Evolutionary conservation across 2,888 invertebrate species (phyloP).

Genomic region (Lampropteryx suffumata): DNA sequence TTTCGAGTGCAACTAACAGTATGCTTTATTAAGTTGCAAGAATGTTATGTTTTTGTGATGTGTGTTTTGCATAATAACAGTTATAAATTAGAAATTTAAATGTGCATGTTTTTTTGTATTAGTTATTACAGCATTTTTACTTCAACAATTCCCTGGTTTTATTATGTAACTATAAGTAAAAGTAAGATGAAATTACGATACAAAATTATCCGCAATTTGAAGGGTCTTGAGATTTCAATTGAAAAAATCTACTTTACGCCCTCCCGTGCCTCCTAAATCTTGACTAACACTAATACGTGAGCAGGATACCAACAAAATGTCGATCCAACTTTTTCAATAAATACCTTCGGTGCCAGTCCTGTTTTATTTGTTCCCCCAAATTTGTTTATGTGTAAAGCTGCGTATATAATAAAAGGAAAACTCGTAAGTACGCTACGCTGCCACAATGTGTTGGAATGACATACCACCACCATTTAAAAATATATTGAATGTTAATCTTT

Average conservation of each 20-base stretch:
- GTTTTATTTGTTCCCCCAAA: conserved; percentile 48
- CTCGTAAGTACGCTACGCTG: no score
- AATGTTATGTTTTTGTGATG: no score
- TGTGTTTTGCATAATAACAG: no score
- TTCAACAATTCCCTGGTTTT: no score
- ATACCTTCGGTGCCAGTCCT: conserved; percentile 42
- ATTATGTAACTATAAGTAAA: background rate
- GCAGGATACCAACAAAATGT: conserved; percentile 34
- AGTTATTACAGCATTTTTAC: no score
- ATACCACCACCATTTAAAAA: no score
- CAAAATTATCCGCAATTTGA: conserved; percentile 9
- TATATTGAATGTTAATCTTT: no score
- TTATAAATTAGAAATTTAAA: no score
- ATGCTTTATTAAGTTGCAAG: no score
- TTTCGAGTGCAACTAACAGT: no score
- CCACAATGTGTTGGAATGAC: no score
- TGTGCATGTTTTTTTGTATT: no score
- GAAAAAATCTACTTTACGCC: conserved; percentile 34
- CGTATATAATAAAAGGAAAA: background rate
- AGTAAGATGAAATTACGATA: background rate
- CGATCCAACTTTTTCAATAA: conserved; percentile 46
- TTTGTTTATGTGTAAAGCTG: conserved; percentile 42
- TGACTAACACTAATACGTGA: conserved; percentile 40
- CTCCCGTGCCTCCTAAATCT: conserved; percentile 42
- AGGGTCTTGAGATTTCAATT: conserved; percentile 21